Base-by-base conservation (phyloP, 2,888 invertebrate genomes). In the Platycheirus albimanus region DNA sequence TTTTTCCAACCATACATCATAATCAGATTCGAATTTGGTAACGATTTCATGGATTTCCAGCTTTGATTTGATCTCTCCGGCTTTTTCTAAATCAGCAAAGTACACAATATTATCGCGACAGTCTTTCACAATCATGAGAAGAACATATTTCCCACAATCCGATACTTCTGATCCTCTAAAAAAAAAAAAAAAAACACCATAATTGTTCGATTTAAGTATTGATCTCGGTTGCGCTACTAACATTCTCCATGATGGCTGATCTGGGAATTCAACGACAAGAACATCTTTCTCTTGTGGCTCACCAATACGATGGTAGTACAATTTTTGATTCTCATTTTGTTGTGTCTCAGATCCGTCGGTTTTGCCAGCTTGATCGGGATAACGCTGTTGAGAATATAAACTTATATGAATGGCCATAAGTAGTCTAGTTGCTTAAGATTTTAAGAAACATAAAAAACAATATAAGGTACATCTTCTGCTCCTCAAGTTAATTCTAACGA, bases 201-300 rank as follows among this genome's bases (percentile, higher is more conserved):
- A 20, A 28, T n/a, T 17, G 8, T 15, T 15, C 11, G 3, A 8
- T 20, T 19, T 33, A 28, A 33, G 49, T 28, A n/a, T n/a, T n/a
- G n/a, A n/a, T n/a, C n/a, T n/a, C n/a, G n/a, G n/a, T n/a, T n/a
- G n/a, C n/a, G n/a, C n/a, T 38, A 63, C 19, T 85, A 87, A 97
- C 97, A 97, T 95, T 92, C 97, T 94, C 95, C 97, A 97, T n/a
- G 94, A 92, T 0, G 98, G 98, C 88, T 98, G 95, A 51, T 98
- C 96, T 0, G 95, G 95, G 91, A 98, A 98, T 89, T 98, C 97
- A 0, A 95, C 96, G 10, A 95, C 95, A 56, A 98, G 91, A 47
- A 98, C 92, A 92, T 99, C 99, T 63, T 97, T 94, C 0, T 93
- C 92, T 89, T 98, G 98, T 10, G 94, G 92, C 33, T 98, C 97